These are phyloP conservation scores for Antheraea mylitta DNA, from an alignment of 1,140 invertebrate species.

Conservation along the genomic window DNA sequence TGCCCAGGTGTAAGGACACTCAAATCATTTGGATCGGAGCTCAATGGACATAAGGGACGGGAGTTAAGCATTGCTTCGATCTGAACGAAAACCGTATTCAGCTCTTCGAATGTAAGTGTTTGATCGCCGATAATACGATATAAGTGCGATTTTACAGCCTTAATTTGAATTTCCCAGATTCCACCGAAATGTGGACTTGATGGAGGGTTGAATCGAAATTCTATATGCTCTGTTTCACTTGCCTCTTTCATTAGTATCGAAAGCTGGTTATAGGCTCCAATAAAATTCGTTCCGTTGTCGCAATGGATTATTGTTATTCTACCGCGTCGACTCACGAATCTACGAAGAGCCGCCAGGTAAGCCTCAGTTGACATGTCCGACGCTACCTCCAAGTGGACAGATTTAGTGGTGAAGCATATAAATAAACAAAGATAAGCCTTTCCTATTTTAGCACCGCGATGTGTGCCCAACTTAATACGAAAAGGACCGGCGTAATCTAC, in stretches of 20 bases:
- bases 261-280: conserved; percentile 35
- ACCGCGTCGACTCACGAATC: conserved; percentile 49
- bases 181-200: background rate
- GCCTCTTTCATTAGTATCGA: too few relatives aligned
- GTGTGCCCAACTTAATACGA: conserved; percentile 10
- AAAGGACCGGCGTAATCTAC: conserved; percentile 21
- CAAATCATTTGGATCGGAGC: conserved; percentile 16
- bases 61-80: conserved; percentile 44
- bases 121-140: background rate
- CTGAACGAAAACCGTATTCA: conserved; percentile 29
- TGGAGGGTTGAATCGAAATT: background rate
- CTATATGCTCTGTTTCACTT: too few relatives aligned
- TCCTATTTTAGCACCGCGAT: conserved; percentile 9
- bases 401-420: conserved; percentile 28
- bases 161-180: background rate
- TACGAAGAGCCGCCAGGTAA: conserved; percentile 51
- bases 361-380: conserved; percentile 44
- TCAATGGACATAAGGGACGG: conserved; percentile 40
- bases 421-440: conserved; percentile 22
- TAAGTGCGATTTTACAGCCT: background rate
- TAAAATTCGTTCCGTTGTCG: conserved; percentile 56
- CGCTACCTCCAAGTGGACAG: conserved; percentile 49
- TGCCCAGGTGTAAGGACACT: conserved; percentile 34
- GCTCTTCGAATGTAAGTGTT: conserved; percentile 28
- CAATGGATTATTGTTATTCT: conserved; percentile 30